Evolutionary conservation across 1,140 invertebrate genomes (phyloP), one percentile per base, ranked within the genome.

Genomic region (Heliconius eleuchia): DNA sequence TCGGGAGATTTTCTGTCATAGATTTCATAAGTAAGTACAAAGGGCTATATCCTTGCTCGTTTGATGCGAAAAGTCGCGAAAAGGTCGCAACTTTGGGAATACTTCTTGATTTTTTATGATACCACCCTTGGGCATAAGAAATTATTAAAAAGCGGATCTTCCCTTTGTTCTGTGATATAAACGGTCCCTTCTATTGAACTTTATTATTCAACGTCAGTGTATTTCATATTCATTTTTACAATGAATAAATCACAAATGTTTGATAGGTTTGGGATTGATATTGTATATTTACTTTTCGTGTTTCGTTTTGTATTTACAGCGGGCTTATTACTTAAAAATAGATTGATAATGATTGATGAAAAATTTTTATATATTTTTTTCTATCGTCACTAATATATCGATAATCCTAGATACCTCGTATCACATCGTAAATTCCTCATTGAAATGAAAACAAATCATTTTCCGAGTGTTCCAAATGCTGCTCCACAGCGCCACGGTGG

Each of bases 1-100:
- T 55, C 42, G 79, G 76, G 80, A 78, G 73, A 78, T 42, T 71
- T 82, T 75, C 16, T 79, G 71, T 83, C 76, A 77, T 74, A 55
- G 60, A 77, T 66, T 66, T 23, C 27, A 77, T 74, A 77, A 37
- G 70, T 42, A 46, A 80, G 50, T 80, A 81, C 78, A 80, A 84
- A 84, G 80, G 60, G 23, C 60, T 27, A n/a, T 16, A 66, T 66
- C 3, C 60, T 27, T 16, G 70, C 78, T 77, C 50, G 77, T 77
- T 78, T 82, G 73, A 83, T 70, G 39, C 76, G 42, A 71, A 78
- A 80, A 75, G 75, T 80, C 76, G 30, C 60, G 71, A 80, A 80
- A 82, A 78, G 74, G 73, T 84, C 77, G 74, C 77, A 76, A 81
- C 74, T 84, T 84, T 77, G 83, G 79, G 79, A 83, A 84, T 83